phyloP scores from a whole-genome alignment of 2,113 vertebrate species.

The Carollia perspicillata region DNA sequence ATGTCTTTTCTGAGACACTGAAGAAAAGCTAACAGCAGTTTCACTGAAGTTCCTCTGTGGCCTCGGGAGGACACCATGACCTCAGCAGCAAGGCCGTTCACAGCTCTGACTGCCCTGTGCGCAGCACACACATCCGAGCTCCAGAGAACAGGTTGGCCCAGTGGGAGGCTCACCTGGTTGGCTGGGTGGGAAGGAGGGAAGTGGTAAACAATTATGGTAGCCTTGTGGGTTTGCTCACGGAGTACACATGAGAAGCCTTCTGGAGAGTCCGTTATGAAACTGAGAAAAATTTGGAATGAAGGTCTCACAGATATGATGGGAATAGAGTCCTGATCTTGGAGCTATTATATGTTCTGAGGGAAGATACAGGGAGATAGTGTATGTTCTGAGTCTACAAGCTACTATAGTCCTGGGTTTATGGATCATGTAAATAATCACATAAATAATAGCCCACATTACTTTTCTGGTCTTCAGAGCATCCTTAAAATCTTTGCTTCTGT shows the following conservation, averaged over 20 bases:
- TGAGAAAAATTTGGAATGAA: not conserved
- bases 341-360: not conserved
- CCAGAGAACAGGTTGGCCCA: not conserved
- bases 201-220: not conserved
- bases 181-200: not conserved
- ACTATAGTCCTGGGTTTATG: not conserved
- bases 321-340: not conserved
- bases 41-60: not conserved
- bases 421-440: not conserved
- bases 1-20: not conserved
- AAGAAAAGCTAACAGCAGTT: not conserved
- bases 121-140: fast-evolving
- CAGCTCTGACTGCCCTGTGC: too few relatives aligned
- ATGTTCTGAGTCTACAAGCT: not conserved
- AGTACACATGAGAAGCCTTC: not conserved
- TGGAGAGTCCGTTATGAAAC: not conserved
- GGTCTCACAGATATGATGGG: not conserved
- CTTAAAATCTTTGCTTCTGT: not conserved
- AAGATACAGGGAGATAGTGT: too few relatives aligned
- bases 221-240: not conserved
- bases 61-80: not conserved
- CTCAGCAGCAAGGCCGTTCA: not conserved
- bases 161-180: not conserved
- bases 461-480: not conserved
- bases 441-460: not conserved